Conservation (phyloP, 2,888 invertebrate genomes). For the Cryptus viduatorius region DNA sequence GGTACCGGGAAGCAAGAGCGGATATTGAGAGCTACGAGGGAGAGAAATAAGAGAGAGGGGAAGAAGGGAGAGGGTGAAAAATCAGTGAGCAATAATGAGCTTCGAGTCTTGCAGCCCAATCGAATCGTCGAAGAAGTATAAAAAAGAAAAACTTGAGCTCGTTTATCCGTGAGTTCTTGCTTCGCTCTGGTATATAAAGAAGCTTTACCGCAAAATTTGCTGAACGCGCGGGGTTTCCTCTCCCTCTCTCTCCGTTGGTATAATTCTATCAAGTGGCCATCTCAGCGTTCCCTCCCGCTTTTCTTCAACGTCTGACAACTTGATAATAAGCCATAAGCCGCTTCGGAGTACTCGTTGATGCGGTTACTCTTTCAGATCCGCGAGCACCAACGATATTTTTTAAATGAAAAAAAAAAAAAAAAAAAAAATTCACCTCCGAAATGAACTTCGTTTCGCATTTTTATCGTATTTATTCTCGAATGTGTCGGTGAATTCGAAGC, state of each 20-base stretch:
- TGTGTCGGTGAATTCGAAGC: not conserved
- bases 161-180: slow-evolving; percentile 1
- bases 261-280: slow-evolving; percentile 51
- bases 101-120: slow-evolving; percentile 12
- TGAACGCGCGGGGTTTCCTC: slow-evolving; percentile 13
- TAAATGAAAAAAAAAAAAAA: not conserved
- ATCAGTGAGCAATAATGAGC: slow-evolving; percentile 41
- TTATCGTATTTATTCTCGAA: not conserved
- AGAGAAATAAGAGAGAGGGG: not conserved
- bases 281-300: slow-evolving; percentile 18
- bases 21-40: slow-evolving; percentile 24
- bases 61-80: slow-evolving; percentile 7
- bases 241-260: slow-evolving; percentile 21
- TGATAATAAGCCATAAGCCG: slow-evolving; percentile 45
- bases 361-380: slow-evolving; percentile 16
- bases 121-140: slow-evolving; percentile 33
- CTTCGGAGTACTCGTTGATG: slow-evolving; percentile 9
- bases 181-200: not conserved
- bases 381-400: not conserved
- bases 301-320: slow-evolving; percentile 42
- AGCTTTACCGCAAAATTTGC: slow-evolving; percentile 46
- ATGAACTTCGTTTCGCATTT: not conserved
- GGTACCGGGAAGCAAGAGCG: not conserved
- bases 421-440: not conserved
- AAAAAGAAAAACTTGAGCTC: slow-evolving; percentile 3